A percentile compares a stretch with the other conserved stretches of the same genome.
Evolutionary conservation across 2,888 invertebrate genomes (phyloP).

Genomic region (Clitarchus hookeri): DNA sequence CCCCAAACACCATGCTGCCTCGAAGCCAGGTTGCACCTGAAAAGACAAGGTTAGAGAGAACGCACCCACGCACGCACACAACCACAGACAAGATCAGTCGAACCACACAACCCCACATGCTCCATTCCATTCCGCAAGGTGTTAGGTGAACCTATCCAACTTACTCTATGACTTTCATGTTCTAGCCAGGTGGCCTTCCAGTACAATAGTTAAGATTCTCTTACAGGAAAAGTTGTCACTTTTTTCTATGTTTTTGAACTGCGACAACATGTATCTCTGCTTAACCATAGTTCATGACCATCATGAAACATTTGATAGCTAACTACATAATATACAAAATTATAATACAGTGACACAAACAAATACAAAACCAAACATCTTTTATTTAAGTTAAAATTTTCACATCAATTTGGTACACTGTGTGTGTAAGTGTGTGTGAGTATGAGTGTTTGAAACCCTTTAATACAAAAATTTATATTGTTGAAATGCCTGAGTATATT

Average conservation of each 20-base stretch:
- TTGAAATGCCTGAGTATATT: too few relatives aligned
- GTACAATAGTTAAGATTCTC: neutral
- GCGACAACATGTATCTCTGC: too few relatives aligned
- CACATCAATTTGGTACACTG: neutral
- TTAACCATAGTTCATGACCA: too few relatives aligned
- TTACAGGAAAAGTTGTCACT: neutral
- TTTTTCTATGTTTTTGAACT: neutral
- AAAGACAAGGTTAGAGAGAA: conserved; percentile 1
- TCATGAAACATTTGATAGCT: neutral
- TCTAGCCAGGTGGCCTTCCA: neutral
- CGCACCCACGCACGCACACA: neutral
- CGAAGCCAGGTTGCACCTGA: neutral
- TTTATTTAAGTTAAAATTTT: neutral
- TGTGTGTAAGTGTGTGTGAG: too few relatives aligned
- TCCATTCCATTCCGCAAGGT: neutral
- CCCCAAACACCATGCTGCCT: neutral
- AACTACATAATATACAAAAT: neutral
- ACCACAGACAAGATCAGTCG: too few relatives aligned
- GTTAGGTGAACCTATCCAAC: neutral
- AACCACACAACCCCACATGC: too few relatives aligned
- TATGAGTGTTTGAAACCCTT: neutral
- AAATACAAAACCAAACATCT: neutral
- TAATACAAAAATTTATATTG: too few relatives aligned
- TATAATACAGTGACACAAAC: neutral
- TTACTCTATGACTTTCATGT: neutral